Percentiles rank a stretch among this genome's conserved stretches.
These are phyloP conservation scores for Carapus acus DNA, from an alignment of 2,797 vertebrate species.

Conservation along the genomic window DNA sequence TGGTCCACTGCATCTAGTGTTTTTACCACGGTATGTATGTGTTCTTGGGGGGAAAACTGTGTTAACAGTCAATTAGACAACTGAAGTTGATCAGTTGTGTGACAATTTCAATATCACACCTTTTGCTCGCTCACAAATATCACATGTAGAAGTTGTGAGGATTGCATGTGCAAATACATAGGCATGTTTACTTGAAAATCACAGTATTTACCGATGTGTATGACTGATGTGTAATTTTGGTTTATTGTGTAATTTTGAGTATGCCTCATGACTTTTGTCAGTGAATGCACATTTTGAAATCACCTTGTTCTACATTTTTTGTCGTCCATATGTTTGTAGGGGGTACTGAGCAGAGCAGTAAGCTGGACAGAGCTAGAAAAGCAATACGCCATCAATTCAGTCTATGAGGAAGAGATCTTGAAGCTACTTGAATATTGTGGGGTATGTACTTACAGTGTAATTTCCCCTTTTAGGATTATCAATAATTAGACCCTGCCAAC, in stretches of 20 bases:
- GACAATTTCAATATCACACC: too few relatives aligned
- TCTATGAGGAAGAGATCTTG: slow-evolving; percentile 94
- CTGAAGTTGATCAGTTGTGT: too few relatives aligned
- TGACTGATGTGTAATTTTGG: too few relatives aligned
- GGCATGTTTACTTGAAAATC: too few relatives aligned
- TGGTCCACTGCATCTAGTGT: slow-evolving; percentile 98
- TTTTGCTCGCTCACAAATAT: too few relatives aligned
- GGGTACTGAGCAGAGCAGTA: slow-evolving; percentile 91
- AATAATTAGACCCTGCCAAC: not conserved
- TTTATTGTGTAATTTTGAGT: too few relatives aligned
- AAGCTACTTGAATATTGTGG: slow-evolving; percentile 94
- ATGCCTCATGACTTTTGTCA: too few relatives aligned
- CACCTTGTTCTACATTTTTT: not conserved
- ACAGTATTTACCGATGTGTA: too few relatives aligned
- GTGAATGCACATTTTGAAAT: not conserved
- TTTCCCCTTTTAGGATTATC: not conserved
- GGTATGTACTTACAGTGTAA: slow-evolving; percentile 65
- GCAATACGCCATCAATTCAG: slow-evolving; percentile 87
- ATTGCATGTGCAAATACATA: too few relatives aligned
- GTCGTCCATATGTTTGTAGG: slow-evolving; percentile 66
- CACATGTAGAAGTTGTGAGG: too few relatives aligned
- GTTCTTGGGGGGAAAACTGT: too few relatives aligned
- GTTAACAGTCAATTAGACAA: too few relatives aligned
- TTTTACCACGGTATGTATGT: slow-evolving; percentile 97
- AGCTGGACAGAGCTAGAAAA: slow-evolving; percentile 95